Percentiles rank a stretch among this genome's conserved stretches.
Conservation (phyloP, 2,797 vertebrate species). For the Chanos chanos region DNA sequence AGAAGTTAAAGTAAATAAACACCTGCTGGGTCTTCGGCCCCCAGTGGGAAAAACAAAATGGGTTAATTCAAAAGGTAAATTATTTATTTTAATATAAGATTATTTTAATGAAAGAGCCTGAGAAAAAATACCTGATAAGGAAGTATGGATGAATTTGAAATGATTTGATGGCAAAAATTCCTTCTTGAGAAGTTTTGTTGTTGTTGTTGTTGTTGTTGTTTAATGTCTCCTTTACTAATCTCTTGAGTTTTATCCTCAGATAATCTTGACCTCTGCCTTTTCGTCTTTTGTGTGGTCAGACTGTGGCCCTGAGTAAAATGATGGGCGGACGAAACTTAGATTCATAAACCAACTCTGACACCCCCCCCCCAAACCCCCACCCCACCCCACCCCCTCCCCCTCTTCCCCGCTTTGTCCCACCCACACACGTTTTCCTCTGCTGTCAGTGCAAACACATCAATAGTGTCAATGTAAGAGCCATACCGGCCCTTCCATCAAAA, state of each 20-base stretch:
- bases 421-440: slow-evolving; percentile 5
- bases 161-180: no score
- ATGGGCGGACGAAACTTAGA: slow-evolving; percentile 51
- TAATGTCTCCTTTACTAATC: no score
- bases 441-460: slow-evolving; percentile 72
- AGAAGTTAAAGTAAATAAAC: slow-evolving; percentile 36
- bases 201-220: no score
- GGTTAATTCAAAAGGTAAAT: background rate
- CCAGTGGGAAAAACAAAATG: background rate
- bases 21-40: slow-evolving; percentile 1
- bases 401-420: background rate
- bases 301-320: slow-evolving; percentile 31
- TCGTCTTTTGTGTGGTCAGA: background rate
- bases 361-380: slow-evolving; percentile 45
- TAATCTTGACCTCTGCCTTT: no score
- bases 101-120: background rate
- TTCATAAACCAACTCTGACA: slow-evolving; percentile 65
- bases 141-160: slow-evolving; percentile 1
- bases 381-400: slow-evolving; percentile 42
- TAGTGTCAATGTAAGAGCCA: slow-evolving; percentile 69
- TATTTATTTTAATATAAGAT: no score
- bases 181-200: no score
- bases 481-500: slow-evolving; percentile 60
- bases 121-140: slow-evolving; percentile 28
- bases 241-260: no score